These are phyloP conservation scores for Rhegmatorhina hoffmannsi DNA, from an alignment of 2,113 vertebrate species.

Conservation along the genomic window DNA sequence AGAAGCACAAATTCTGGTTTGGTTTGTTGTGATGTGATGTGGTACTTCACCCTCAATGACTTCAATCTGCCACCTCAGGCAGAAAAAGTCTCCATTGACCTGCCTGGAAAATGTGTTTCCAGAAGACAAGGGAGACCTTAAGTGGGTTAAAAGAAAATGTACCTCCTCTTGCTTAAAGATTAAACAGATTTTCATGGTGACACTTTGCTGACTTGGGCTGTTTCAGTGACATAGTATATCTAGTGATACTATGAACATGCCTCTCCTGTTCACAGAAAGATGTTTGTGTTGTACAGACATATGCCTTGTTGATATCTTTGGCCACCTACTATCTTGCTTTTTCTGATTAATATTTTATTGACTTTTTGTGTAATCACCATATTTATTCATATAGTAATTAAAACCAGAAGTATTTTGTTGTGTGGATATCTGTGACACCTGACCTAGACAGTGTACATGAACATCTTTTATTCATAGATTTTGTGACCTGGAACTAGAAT, in stretches of 20 bases:
- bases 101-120: not conserved
- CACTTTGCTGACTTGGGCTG: not conserved
- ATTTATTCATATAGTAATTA: not conserved
- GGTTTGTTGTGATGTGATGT: not conserved
- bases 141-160: not conserved
- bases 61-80: not conserved
- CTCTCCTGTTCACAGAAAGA: not conserved
- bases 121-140: not conserved
- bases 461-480: conserved; percentile 17
- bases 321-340: not conserved
- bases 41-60: not conserved
- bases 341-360: not conserved
- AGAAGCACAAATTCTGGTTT: not conserved
- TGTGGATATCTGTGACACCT: not conserved
- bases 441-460: not conserved
- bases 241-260: not conserved
- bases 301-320: not conserved
- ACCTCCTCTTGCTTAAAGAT: not conserved
- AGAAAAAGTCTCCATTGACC: not conserved
- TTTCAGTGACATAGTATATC: not conserved
- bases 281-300: not conserved
- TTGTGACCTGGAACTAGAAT: conserved; percentile 4
- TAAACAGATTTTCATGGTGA: not conserved
- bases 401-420: not conserved
- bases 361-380: not conserved